Base-by-base conservation (phyloP, 1,140 invertebrate genomes). In the Camponotus pennsylvanicus region DNA sequence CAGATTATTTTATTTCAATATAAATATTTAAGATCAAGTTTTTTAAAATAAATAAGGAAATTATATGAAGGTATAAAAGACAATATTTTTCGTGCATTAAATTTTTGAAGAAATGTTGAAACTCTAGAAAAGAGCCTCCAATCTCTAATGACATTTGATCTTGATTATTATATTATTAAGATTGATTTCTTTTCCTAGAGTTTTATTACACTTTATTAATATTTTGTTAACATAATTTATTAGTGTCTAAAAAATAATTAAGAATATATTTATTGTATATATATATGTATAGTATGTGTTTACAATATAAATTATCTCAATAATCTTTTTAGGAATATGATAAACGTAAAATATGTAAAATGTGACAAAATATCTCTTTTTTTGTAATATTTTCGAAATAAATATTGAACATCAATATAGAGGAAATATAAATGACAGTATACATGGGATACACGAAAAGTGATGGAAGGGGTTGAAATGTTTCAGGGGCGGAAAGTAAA, bases 391-490 rank as follows among this genome's bases (percentile, higher is more conserved):
- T 76, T 34, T 52, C 15, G 3, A 52, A n/a, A 7, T 27, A 84
- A 76, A 61, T 85, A 77, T 80, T 57, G 67, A 85, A 75, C 73
- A 76, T 27, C 34, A 6, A 40, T 79, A 73, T 40, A 73, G 55
- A 15, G 18, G 21, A 66, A 77, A 88, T 85, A 87, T 73, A 85
- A 87, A 87, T 59, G 71, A 63, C 52, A 18, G 77, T 57, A 64
- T 55, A 63, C 69, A 73, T 32, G 27, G 45, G 3, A 8, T 3
- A 34, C 55, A 73, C 66, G 18, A 79, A 79, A 55, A 79, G 34
- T 79, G 15, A 3, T 32, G 13, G 13, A 63, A 40, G 13, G 59
- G 5, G 18, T 34, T 34, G 27, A 5, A 78, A 15, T n/a, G 61
- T 3, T 11, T 27, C 69, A 45, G 69, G 42, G 77, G 49, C 49